phyloP scores from a whole-genome alignment of 2,113 vertebrate species.

The Elephantulus edwardii region DNA sequence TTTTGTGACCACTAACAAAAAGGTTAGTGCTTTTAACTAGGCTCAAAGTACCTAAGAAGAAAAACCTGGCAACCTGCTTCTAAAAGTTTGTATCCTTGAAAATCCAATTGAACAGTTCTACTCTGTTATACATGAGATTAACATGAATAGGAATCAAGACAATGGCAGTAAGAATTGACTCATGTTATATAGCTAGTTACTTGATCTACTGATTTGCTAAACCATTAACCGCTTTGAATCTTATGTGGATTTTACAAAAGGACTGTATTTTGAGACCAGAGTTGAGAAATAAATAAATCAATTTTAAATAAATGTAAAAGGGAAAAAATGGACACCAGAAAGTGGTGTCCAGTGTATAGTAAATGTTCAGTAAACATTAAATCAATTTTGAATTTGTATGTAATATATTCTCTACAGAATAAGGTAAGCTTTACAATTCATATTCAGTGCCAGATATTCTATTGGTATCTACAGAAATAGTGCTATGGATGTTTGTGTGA shows the following conservation, averaged over 20 bases:
- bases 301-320: too few relatives aligned
- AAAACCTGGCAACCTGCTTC: background rate
- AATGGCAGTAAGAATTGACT: background rate
- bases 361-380: fast-evolving
- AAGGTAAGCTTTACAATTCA: background rate
- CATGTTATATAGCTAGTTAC: background rate
- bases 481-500: background rate
- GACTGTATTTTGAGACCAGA: background rate
- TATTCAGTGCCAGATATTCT: background rate
- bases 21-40: background rate
- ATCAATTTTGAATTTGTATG: background rate
- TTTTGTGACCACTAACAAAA: background rate
- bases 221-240: background rate
- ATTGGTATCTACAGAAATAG: fast-evolving
- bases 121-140: background rate
- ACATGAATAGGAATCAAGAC: background rate
- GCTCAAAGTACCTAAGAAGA: background rate
- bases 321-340: background rate
- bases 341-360: fast-evolving
- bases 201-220: background rate
- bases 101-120: background rate
- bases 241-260: background rate
- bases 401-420: fast-evolving
- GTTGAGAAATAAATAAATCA: too few relatives aligned
- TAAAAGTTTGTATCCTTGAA: background rate